These are phyloP conservation scores for Anguilla japonica DNA, from an alignment of 2,113 vertebrate genomes.

Conservation along the genomic window DNA sequence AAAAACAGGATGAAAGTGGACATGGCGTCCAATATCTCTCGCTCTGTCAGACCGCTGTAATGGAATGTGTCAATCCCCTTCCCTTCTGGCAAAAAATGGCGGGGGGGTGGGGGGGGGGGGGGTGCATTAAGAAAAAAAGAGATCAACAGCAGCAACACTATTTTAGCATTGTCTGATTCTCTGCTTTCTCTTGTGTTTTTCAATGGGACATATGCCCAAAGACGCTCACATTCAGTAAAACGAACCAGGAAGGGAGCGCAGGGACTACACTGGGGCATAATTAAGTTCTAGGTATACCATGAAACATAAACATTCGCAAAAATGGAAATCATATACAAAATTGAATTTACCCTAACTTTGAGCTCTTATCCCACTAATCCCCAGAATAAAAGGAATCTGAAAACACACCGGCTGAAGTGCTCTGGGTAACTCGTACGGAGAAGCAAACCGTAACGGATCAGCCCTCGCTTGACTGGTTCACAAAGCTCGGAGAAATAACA, in stretches of 20 bases:
- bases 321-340: background rate
- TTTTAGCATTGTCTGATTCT: constrained; percentile 35
- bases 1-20: constrained; percentile 51
- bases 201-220: background rate
- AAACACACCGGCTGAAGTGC: background rate
- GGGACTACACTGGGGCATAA: background rate
- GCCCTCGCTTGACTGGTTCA: background rate
- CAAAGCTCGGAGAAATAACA: background rate
- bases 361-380: background rate
- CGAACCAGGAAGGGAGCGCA: background rate
- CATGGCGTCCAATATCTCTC: constrained; percentile 48
- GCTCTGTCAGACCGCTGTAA: constrained; percentile 53
- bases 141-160: constrained; percentile 25
- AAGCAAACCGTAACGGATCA: background rate
- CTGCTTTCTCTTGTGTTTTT: constrained; percentile 19
- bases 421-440: background rate
- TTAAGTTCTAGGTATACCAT: background rate
- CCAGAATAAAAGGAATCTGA: background rate
- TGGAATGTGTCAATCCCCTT: constrained; percentile 49
- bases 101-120: too few species aligned
- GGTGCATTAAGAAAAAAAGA: constrained; percentile 28
- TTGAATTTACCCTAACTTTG: background rate
- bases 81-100: background rate
- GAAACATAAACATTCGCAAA: background rate
- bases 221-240: background rate